Base-by-base conservation (phyloP, 2,888 invertebrate species). In the Caenorhabditis becei region DNA sequence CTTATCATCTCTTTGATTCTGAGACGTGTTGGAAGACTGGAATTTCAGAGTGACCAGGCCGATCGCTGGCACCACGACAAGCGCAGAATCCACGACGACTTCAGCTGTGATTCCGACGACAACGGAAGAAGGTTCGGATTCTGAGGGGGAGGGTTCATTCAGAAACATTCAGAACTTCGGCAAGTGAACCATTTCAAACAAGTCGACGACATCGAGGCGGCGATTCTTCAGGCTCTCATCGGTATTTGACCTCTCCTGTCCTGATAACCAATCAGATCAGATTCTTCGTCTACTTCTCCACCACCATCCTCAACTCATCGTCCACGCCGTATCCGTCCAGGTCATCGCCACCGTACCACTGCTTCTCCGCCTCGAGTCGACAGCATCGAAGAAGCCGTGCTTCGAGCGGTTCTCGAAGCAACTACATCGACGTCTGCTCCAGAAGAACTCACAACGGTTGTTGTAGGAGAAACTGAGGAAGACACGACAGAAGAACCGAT, bases 201-300 rank as follows among this genome's bases (percentile, higher is more conserved):
- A 47, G 67, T 79, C 32, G 78, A 67, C 47, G 78, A 79, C 44
- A 79, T 79, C 44, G 78, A 79, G n/a, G 78, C 78, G 18, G 71
- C 72, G 0, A 67, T 79, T 26, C 54, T 78, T 5, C 24, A 23
- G n/a, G 77, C 77, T 10, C 53, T 78, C 14, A 51, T 66, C 32
- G 77, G 75, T 74, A 37, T 1, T n/a, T 23, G 26, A 41, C 28
- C n/a, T 24, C 37, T 23, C 16, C 16, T n/a, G 1, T n/a, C 2
- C 5, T 23, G 5, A 32, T 44, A 32, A 58, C 20, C 71, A 72
- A n/a, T n/a, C n/a, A n/a, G n/a, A n/a, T n/a, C n/a, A n/a, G 72
- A 72, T 18, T 56, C 74, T 0, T 58, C 74, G 14, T 53, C 66
- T 7, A 35, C 51, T 0, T 23, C 44, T 23, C 47, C 75, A 23